Conservation (phyloP, 2,113 vertebrate genomes). For the Butorides virescens region DNA sequence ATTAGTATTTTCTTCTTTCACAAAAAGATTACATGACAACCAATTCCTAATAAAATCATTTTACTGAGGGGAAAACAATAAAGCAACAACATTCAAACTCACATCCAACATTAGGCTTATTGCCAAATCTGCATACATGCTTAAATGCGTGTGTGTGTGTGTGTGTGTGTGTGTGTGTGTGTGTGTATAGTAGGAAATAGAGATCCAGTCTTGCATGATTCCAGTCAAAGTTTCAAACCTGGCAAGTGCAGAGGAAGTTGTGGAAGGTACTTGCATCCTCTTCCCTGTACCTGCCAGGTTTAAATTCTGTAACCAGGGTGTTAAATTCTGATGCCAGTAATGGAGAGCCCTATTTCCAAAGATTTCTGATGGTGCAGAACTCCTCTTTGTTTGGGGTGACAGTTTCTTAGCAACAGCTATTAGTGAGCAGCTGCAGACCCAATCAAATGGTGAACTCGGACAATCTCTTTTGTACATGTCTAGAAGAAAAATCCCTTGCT, state of each 20-base stretch:
- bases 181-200: neutral
- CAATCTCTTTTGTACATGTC: constrained; percentile 55
- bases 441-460: constrained; percentile 67
- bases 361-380: constrained; percentile 60
- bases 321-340: constrained; percentile 41
- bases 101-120: accelerated
- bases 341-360: constrained; percentile 59
- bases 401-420: constrained; percentile 72
- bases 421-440: constrained; percentile 64
- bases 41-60: neutral
- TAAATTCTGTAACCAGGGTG: neutral
- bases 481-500: constrained; percentile 60
- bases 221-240: neutral
- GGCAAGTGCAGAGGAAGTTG: neutral
- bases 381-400: constrained; percentile 66
- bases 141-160: no score
- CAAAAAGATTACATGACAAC: neutral
- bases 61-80: neutral
- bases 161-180: accelerated
- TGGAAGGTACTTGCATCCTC: neutral
- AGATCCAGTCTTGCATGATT: neutral
- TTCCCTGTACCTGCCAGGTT: neutral
- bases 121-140: neutral
- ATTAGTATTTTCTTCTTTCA: neutral
- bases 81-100: neutral